Evolutionary conservation across 1,140 invertebrate species (phyloP).

Genomic region (Psilanteris sp.): DNA sequence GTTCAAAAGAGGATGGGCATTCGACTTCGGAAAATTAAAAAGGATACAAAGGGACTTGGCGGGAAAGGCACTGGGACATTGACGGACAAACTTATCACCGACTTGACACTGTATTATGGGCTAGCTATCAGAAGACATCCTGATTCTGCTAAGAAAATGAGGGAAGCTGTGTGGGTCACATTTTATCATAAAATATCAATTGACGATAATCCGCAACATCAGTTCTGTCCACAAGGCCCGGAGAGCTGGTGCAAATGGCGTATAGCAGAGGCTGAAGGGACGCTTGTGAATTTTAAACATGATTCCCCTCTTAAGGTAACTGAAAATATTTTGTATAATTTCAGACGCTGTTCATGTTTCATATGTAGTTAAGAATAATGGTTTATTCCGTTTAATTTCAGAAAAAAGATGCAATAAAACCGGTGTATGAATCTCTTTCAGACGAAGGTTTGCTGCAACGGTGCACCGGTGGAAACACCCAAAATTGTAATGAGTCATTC

Average conservation of each 20-base stretch:
- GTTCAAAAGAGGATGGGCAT: too few relatives aligned
- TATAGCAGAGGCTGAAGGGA: conserved; percentile 13
- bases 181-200: conserved; percentile 12
- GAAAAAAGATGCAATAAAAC: conserved; percentile 11
- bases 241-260: conserved; percentile 25
- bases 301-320: conserved; percentile 11
- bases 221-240: conserved; percentile 4
- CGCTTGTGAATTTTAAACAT: conserved; percentile 5
- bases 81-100: conserved; percentile 9
- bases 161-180: conserved; percentile 10
- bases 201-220: conserved; percentile 16
- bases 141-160: conserved; percentile 9
- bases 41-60: too few relatives aligned
- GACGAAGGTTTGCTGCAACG: conserved; percentile 15
- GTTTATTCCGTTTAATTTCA: conserved; percentile 5
- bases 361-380: conserved; percentile 2
- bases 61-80: too few relatives aligned
- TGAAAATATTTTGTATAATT: conserved; percentile 14
- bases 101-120: conserved; percentile 8
- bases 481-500: conserved; percentile 23
- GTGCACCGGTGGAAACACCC: conserved; percentile 17
- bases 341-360: conserved; percentile 5
- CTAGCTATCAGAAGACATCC: conserved; percentile 3
- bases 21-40: too few relatives aligned
- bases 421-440: conserved; percentile 17